These are phyloP conservation scores for Theocolax elegans DNA, from an alignment of 1,140 invertebrate species.

Conservation along the genomic window DNA sequence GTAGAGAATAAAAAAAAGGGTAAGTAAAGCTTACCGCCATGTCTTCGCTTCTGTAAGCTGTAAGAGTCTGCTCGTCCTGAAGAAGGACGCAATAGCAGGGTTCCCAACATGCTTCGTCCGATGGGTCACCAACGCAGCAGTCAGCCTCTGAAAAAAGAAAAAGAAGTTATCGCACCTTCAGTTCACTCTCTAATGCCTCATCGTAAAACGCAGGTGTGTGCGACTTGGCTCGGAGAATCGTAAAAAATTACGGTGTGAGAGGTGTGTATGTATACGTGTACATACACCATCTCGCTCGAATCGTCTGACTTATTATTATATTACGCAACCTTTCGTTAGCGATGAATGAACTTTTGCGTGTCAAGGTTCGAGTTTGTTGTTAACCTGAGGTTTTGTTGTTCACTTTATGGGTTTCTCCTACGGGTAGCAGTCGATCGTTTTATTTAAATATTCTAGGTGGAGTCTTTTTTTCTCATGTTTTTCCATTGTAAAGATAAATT, in stretches of 20 bases:
- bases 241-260: conserved; percentile 22
- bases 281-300: too few relatives aligned
- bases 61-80: conserved; percentile 86
- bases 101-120: conserved; percentile 76
- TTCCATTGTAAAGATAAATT: too few relatives aligned
- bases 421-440: too few relatives aligned
- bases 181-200: background rate
- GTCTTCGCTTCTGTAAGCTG: conserved; percentile 87
- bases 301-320: conserved; percentile 12
- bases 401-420: background rate
- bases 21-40: conserved; percentile 78
- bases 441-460: too few relatives aligned
- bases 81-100: conserved; percentile 88
- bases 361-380: conserved; percentile 5
- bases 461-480: too few relatives aligned
- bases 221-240: conserved; percentile 29
- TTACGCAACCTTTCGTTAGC: conserved; percentile 16
- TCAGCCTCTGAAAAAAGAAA: conserved; percentile 61
- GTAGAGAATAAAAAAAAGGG: conserved; percentile 6
- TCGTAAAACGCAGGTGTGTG: conserved; percentile 39
- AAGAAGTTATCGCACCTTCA: conserved; percentile 25
- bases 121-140: conserved; percentile 61
- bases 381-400: background rate
- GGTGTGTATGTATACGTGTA: too few relatives aligned
- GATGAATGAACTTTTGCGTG: background rate